Evolutionary conservation across 2,888 invertebrate genomes (phyloP).

Genomic region (Saturnia pavonia): DNA sequence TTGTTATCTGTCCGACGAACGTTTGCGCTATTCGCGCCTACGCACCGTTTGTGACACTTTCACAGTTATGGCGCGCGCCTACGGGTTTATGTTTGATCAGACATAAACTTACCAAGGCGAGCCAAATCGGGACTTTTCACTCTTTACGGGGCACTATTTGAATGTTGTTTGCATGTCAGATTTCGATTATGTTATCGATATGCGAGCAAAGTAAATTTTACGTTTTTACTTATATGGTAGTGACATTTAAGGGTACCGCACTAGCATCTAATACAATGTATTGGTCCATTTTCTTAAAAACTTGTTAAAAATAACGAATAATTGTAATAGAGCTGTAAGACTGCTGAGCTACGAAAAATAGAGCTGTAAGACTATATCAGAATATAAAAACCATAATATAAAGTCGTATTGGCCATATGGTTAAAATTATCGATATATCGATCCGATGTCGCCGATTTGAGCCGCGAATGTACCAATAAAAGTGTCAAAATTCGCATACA

Average conservation of each 20-base stretch:
- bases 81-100: slow-evolving; percentile 62
- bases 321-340: no score
- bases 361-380: not conserved
- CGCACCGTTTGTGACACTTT: slow-evolving; percentile 67
- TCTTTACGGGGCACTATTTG: slow-evolving; percentile 33
- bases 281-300: no score
- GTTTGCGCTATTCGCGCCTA: slow-evolving; percentile 58
- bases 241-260: not conserved
- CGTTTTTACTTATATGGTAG: not conserved
- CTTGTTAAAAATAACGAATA: no score
- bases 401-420: not conserved
- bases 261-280: not conserved
- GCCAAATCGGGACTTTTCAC: slow-evolving; percentile 57
- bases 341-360: no score
- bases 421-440: not conserved
- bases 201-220: not conserved
- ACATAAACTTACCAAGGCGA: slow-evolving; percentile 56
- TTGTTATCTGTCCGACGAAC: slow-evolving; percentile 30
- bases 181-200: not conserved
- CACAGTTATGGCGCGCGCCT: slow-evolving; percentile 65
- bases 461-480: not conserved
- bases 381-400: not conserved
- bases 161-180: not conserved
- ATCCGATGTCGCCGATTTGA: not conserved
- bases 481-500: not conserved